A percentile compares a stretch with the other conserved stretches of the same genome.
phyloP scores from a whole-genome alignment of 2,888 invertebrate genomes.

The Ochlodes sylvanus region DNA sequence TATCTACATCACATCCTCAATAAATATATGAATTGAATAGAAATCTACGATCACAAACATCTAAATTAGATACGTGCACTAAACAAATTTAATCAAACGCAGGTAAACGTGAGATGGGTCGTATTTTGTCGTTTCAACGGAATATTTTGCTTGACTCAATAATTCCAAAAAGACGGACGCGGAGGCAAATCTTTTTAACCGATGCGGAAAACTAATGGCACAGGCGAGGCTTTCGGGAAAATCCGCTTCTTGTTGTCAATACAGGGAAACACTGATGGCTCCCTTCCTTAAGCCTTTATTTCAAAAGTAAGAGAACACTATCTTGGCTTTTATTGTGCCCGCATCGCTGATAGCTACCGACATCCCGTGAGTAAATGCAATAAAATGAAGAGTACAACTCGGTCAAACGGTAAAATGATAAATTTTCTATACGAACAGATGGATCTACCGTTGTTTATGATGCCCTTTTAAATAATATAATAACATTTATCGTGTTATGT shows the following conservation, averaged over 20 bases:
- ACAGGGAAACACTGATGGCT: constrained; percentile 81
- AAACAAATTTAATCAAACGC: constrained; percentile 41
- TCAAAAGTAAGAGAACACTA: constrained; percentile 77
- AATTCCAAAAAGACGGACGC: constrained; percentile 76
- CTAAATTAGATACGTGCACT: constrained; percentile 34
- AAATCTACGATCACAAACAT: constrained; percentile 17
- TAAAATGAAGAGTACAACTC: constrained; percentile 58
- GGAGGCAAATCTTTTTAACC: constrained; percentile 84
- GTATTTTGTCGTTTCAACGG: constrained; percentile 60
- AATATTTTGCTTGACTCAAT: constrained; percentile 75
- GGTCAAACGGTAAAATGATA: constrained; percentile 55
- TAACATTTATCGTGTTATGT: background rate
- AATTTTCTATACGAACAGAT: constrained; percentile 43
- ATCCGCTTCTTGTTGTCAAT: constrained; percentile 85
- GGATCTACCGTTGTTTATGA: constrained; percentile 2
- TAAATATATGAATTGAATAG: constrained; percentile 11
- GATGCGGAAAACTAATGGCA: constrained; percentile 84
- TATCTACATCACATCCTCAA: background rate
- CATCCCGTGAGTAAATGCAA: constrained; percentile 61
- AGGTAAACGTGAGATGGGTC: constrained; percentile 46
- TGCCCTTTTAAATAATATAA: background rate
- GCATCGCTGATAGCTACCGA: constrained; percentile 61
- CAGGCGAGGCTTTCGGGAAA: constrained; percentile 82
- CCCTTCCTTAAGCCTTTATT: constrained; percentile 82
- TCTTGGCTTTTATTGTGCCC: constrained; percentile 75